Conservation (phyloP, 2,113 vertebrate genomes). For the Melanocharis versteri region DNA sequence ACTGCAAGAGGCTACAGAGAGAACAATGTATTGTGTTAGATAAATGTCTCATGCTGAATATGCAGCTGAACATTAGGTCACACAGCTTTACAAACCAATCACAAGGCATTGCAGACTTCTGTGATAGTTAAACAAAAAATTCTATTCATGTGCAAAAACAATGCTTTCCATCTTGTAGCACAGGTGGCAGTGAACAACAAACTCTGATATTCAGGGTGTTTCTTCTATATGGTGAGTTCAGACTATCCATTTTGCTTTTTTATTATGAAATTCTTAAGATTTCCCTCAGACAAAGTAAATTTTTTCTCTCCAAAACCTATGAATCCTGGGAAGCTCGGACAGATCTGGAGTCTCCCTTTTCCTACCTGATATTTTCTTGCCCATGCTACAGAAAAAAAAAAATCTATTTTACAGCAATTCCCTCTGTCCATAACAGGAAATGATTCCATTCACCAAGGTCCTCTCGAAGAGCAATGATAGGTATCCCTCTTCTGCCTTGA, state of each 20-base stretch:
- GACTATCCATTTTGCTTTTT: neutral
- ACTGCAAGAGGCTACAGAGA: neutral
- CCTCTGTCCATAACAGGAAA: neutral
- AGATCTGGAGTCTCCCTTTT: neutral
- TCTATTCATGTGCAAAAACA: conserved; percentile 35
- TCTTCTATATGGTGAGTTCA: neutral
- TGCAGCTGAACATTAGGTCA: conserved; percentile 65
- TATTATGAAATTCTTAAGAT: neutral
- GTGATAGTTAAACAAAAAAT: conserved; percentile 25
- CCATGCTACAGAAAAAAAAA: neutral
- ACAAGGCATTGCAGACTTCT: neutral
- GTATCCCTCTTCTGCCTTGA: neutral
- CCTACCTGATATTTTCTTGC: neutral
- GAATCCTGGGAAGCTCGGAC: neutral
- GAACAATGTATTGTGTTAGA: conserved; percentile 30
- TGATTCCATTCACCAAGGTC: neutral
- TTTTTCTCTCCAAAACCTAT: neutral
- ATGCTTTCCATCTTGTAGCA: neutral
- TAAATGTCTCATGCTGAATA: neutral
- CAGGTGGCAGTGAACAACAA: neutral
- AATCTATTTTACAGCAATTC: neutral
- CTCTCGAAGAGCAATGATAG: neutral
- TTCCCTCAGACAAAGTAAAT: neutral
- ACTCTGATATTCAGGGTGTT: neutral
- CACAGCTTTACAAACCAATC: neutral